Evolutionary conservation across 2,888 invertebrate species (phyloP).

Genomic region (Cremastinae sp.): DNA sequence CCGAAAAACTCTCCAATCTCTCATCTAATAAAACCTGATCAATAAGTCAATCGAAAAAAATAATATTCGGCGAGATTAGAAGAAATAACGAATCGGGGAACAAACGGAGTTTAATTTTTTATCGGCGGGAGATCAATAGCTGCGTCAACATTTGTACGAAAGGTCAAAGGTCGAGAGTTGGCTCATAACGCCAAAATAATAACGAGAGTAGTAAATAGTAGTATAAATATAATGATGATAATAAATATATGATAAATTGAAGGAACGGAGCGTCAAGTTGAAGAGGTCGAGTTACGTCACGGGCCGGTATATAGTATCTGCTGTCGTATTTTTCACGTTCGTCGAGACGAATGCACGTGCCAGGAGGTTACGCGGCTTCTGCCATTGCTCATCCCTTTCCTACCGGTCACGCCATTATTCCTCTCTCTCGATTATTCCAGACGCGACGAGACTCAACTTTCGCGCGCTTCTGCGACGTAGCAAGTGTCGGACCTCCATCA

Average conservation of each 20-base stretch:
- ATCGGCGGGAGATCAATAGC: no score
- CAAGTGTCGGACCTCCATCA: background rate
- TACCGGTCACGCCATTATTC: no score
- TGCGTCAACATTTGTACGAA: background rate
- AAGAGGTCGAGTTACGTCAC: slow-evolving; percentile 46
- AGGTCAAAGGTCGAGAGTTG: slow-evolving; percentile 44
- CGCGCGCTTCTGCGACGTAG: background rate
- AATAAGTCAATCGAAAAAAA: background rate
- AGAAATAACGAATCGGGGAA: background rate
- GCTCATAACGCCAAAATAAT: slow-evolving; percentile 23
- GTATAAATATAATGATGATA: background rate
- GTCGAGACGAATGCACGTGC: background rate
- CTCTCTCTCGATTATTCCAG: no score
- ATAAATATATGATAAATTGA: background rate
- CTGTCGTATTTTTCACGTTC: background rate
- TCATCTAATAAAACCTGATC: background rate
- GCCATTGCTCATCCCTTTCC: slow-evolving; percentile 42
- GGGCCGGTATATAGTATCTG: slow-evolving; percentile 8
- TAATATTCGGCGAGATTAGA: no score
- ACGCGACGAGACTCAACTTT: slow-evolving; percentile 24
- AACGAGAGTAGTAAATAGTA: slow-evolving; percentile 23
- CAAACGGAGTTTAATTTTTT: background rate
- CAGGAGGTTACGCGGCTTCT: slow-evolving; percentile 29
- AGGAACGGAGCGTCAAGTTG: slow-evolving; percentile 25
- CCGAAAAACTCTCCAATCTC: background rate